Evolutionary conservation across 2,888 invertebrate genomes (phyloP), one percentile per base, ranked within the genome.

Genomic region (Octonoba sinensis): DNA sequence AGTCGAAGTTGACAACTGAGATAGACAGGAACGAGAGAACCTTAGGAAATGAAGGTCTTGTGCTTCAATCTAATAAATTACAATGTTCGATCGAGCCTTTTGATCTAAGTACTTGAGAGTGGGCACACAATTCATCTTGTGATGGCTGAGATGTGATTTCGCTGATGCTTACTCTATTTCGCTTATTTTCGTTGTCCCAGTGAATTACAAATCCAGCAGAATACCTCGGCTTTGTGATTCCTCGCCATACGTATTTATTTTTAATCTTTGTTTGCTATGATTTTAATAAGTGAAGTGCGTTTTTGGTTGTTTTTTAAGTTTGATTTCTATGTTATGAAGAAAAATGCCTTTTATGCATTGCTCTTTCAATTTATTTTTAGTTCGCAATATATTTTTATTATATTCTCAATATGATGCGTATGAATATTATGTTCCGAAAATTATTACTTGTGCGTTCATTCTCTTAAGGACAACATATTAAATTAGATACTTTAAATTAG

Each of bases 51-150:
- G 54, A 20, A 54, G 54, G 54, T 54, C 18, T 36, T 36, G 36
- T n/a, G 54, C n/a, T 20, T 54, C 54, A 74, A 74, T 74, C 74
- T 74, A 65, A 66, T 49, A 66, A 74, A 74, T 74, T 65, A 47
- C 73, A 64, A 64, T 51, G 64, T 66, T 74, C 57, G 74, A 74
- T 74, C 66, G 57, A 57, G 73, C 64, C 66, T 66, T 66, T 74
- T 74, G 66, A 74, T 74, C 74, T 74, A 20, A 27, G 57, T 24
- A 27, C 73, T 73, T 64, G 73, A 64, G 73, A 73, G 46, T 57
- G 27, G 66, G 20, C 51, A 66, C 24, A 59, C 13, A 59, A 59
- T 59, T 24, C 59, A 59, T 59, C 22, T 59, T 20, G 16, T 59
- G 59, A 16, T 64, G 44, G 44, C 20, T 20, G 46, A 24, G 73